Base-by-base conservation (phyloP, 2,888 invertebrate species). In the Agrypnus murinus region DNA sequence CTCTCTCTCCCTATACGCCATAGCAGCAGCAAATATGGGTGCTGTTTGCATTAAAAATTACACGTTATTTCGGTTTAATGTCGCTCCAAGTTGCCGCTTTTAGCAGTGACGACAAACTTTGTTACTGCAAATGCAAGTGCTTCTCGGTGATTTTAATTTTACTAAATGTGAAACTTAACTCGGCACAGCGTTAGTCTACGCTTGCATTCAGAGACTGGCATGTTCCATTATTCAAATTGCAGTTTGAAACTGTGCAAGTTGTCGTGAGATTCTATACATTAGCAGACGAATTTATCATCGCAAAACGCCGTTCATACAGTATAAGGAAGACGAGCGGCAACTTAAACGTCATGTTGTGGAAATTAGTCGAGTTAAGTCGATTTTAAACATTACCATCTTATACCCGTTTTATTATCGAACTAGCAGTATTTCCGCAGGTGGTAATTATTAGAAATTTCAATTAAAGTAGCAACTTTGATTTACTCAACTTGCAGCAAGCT, bases 191-290 rank as follows among this genome's bases (percentile, higher is more conserved):
- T 74, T 66, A 71, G 60, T 71, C 71, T 67, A 53, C 50, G 63
- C 70, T 65, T 65, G 63, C 66, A 68, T 71, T 65, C 62, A 66
- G 55, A 66, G 36, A 34, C 59, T 62, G 72, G 71, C 71, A 71
- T 75, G 75, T 75, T 77, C 77, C 73, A 77, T 77, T 75, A 77
- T 74, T 74, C 75, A 77, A 77, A 77, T 77, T 76, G 75, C 71
- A 75, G 76, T 75, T 76, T 70, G 67, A 73, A 76, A 76, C 75
- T 73, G 66, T 66, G 66, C 73, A 73, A 65, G 67, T 73, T 70
- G 70, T 77, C 72, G 75, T 62, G 72, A 75, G 75, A 74, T 77
- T 76, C 77, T 72, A 70, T 74, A 72, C 69, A 74, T 65, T 73
- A 72, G 74, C 73, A 67, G 77, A 75, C 72, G 70, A 76, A 77